Conservation (phyloP, 2,888 invertebrate genomes). For the Geophilus truncorum region DNA sequence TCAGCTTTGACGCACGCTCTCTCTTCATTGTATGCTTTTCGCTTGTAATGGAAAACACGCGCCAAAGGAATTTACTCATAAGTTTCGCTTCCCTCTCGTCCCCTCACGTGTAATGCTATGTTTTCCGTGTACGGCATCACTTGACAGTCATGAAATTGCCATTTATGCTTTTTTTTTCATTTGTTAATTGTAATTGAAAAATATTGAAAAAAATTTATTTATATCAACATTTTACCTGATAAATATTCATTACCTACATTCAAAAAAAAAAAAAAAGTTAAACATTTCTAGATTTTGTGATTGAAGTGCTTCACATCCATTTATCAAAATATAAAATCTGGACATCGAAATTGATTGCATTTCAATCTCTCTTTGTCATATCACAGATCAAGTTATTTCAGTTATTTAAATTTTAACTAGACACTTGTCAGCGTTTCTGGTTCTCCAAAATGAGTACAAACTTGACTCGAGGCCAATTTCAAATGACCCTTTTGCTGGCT, state of each 20-base stretch:
- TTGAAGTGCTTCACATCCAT: too few relatives aligned
- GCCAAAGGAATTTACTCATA: constrained; percentile 9
- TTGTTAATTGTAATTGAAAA: too few relatives aligned
- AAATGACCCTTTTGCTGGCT: constrained; percentile 6
- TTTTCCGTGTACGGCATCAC: not conserved
- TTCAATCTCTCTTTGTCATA: not conserved
- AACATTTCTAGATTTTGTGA: too few relatives aligned
- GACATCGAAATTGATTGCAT: not conserved
- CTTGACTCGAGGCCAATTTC: not conserved
- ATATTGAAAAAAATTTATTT: too few relatives aligned
- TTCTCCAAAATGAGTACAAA: not conserved
- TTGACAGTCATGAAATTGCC: not conserved
- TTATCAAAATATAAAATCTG: too few relatives aligned
- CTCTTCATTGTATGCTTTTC: not conserved
- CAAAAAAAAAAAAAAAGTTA: too few relatives aligned
- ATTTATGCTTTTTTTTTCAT: too few relatives aligned
- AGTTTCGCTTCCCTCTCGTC: not conserved
- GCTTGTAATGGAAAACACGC: not conserved
- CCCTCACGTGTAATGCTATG: not conserved
- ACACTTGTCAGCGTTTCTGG: not conserved
- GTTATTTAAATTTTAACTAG: not conserved
- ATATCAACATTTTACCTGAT: too few relatives aligned
- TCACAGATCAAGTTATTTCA: not conserved
- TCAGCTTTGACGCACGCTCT: constrained; percentile 14
- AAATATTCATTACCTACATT: too few relatives aligned